Evolutionary conservation across 2,797 vertebrate genomes (phyloP), one percentile per base, ranked within the genome.

Genomic region (Nyctibius grandis): DNA sequence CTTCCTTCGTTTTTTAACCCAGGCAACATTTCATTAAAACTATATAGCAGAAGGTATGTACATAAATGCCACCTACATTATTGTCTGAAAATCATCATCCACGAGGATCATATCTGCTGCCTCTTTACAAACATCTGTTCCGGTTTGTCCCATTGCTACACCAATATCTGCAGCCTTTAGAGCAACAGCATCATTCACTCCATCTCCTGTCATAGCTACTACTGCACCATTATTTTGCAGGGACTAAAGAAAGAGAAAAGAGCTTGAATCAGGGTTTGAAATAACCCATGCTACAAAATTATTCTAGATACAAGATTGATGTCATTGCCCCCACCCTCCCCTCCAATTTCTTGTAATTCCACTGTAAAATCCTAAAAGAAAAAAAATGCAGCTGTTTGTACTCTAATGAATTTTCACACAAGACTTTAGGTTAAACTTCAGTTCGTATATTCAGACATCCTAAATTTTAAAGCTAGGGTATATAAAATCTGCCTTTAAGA

Each of bases 101-200:
- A 99, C 99, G n/a, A 99, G 98, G 97, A 99, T 99, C 99, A 99
- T 99, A 96, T 99, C 99, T 1, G 99, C 99, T 12, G 99, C 99
- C 95, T 99, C 99, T 96, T 99, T 99, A 97, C 99, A 99, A 70
- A 99, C 99, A 87, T 99, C 99, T 1, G 99, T 99, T 73, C 99
- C 99, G 0, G 99, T 98, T 88, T 98, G 98, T 50, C 99, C 99
- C 99, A 99, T 99, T 9, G 99, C 99, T 38, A 99, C 98, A 6
- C 99, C 99, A 88, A 99, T 99, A 93, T 99, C 99, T 1, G 99
- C 99, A 23, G 99, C 99, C 91, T 99, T 99, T 96, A 99, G 97
- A 15, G 99, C 99, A 76, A 99, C 99, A 0, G 99, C 99, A 51
- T 99, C 99, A 38, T 99, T 99, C 48, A 99, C 99, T 16, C 99